Evolutionary conservation across 2,797 vertebrate species (phyloP).

Genomic region (Taeniopygia guttata): DNA sequence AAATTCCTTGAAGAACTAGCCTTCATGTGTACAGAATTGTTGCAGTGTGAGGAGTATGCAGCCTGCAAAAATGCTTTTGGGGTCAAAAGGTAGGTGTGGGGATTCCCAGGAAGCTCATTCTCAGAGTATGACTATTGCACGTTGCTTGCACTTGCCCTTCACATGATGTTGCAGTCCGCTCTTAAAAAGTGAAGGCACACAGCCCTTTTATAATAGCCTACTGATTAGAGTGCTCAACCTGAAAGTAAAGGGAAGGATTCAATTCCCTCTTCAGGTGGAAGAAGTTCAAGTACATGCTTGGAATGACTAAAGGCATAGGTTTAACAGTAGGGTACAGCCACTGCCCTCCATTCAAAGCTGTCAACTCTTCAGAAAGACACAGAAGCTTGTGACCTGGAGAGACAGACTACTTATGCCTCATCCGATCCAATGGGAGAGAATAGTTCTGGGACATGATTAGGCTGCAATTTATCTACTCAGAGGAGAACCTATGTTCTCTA

Average conservation of each 20-base stretch:
- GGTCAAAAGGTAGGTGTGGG: background rate
- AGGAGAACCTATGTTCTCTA: background rate
- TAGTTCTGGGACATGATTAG: background rate
- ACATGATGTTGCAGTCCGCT: background rate
- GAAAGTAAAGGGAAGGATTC: background rate
- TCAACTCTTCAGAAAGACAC: background rate
- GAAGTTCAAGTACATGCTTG: background rate
- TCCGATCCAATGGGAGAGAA: background rate
- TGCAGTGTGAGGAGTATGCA: background rate
- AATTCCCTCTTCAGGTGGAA: background rate
- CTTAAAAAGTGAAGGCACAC: background rate
- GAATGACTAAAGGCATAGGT: background rate
- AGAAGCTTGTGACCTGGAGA: background rate
- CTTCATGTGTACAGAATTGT: accelerated
- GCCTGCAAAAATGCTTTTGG: background rate
- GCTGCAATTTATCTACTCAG: background rate
- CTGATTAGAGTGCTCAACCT: background rate
- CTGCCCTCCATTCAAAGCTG: background rate
- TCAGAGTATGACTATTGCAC: background rate
- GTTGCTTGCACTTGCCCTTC: background rate
- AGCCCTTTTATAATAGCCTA: background rate
- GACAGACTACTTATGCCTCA: background rate
- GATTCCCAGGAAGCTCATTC: background rate
- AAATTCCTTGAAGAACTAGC: background rate
- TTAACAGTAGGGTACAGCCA: background rate